Base-by-base conservation (phyloP, 2,113 vertebrate species). In the Neogobius melanostomus region DNA sequence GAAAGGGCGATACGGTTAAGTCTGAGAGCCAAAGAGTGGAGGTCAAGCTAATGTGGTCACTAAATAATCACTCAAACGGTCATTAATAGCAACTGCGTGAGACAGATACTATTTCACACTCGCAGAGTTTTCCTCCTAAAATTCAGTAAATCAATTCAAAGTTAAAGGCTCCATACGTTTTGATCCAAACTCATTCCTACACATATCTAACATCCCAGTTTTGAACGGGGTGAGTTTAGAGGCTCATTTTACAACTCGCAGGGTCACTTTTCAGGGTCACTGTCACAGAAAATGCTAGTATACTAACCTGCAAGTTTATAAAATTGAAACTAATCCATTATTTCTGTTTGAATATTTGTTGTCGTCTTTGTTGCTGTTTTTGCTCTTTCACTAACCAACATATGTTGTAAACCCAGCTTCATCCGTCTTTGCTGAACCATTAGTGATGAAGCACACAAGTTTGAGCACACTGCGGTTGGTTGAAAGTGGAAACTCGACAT, bases 1-100 rank as follows among this genome's bases (percentile, higher is more conserved):
- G 59, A 68, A 89, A 80, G 66, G 68, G 64, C 76, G 79, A 88
- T 86, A 85, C 63, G 75, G 72, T 76, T 52, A 36, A 77, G 67
- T 85, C 76, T 87, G 69, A 80, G 79, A 74, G 56, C 60, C 54
- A 42, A 62, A 54, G 66, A 75, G 66, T 54, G 57, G 57, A 72
- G 77, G 72, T 77, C 64, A 75, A 66, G 75, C 74, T 82, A 88
- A 73, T 21, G 69, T 63, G 60, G 71, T 53, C 42, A 68, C 73
- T 78, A 68, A 85, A 80, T 62, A 81, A 85, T 46, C 71, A 68
- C 52, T 44, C 68, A 72, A 68, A 82, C 79, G 79, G 75, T 69
- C 71, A 80, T 89, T 85, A 80, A 71, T 76, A 69, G 56, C 8
- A 52, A 76, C 76, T 72, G 75, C 76, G 72, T 82, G 5, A 59